A percentile compares a stretch with the other conserved stretches of the same genome.
Evolutionary conservation across 35 echinoderm and acorn worm species (phyloP).

Genomic region (Holothuria glaberrima): DNA sequence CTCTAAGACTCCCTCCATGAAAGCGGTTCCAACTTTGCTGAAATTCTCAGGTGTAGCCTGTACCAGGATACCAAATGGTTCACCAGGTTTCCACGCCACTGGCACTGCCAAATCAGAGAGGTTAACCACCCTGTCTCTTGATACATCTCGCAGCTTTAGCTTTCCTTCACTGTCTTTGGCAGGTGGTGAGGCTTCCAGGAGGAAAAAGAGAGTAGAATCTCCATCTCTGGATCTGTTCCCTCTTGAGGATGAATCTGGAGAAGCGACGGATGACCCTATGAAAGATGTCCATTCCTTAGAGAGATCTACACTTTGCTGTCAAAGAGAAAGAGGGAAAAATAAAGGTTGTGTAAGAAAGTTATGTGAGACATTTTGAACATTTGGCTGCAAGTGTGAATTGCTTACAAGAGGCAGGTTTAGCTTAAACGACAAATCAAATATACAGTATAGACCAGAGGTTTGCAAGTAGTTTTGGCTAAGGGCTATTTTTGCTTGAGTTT

Average conservation of each 20-base stretch:
- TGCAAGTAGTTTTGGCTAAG: too few relatives aligned
- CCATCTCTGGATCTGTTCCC: not conserved
- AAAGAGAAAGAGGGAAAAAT: not conserved
- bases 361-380: not conserved
- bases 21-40: slow-evolving; percentile 80
- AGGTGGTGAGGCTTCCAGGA: slow-evolving; percentile 89
- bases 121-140: slow-evolving; percentile 77
- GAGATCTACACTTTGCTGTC: slow-evolving; percentile 90
- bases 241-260: slow-evolving; percentile 20
- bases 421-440: too few relatives aligned
- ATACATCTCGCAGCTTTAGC: slow-evolving; percentile 66
- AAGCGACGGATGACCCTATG: slow-evolving; percentile 70
- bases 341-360: not conserved
- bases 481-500: too few relatives aligned
- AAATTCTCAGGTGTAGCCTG: slow-evolving; percentile 81
- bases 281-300: slow-evolving; percentile 95
- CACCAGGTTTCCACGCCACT: slow-evolving; percentile 91
- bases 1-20: slow-evolving; percentile 88
- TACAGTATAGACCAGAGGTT: too few relatives aligned
- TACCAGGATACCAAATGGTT: slow-evolving; percentile 95
- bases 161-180: slow-evolving; percentile 73
- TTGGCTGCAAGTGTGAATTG: too few relatives aligned
- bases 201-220: slow-evolving; percentile 67
- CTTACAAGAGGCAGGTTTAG: too few relatives aligned
- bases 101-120: slow-evolving; percentile 85